Conservation (phyloP, 2,113 vertebrate species). For the Catharus minimus region DNA sequence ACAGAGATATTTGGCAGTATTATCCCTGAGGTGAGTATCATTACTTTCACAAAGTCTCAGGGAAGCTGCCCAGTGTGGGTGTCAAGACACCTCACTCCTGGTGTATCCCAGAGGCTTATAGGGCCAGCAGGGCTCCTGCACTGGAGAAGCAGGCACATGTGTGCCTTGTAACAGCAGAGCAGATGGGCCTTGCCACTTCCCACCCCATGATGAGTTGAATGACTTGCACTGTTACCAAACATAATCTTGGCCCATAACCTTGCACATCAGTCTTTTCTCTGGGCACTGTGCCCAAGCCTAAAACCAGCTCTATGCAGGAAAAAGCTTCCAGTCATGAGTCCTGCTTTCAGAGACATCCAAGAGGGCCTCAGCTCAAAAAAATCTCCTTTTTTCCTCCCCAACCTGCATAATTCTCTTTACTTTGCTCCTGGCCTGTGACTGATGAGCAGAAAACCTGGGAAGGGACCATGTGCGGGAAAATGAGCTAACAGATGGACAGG, state of each 20-base stretch:
- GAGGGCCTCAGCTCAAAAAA: background rate
- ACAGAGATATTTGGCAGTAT: constrained; percentile 66
- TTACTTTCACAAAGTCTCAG: background rate
- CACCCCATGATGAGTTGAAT: background rate
- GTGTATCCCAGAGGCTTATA: background rate
- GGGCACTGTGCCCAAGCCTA: background rate
- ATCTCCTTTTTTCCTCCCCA: background rate
- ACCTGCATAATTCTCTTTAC: background rate
- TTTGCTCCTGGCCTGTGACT: background rate
- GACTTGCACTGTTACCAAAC: background rate
- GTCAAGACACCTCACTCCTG: background rate
- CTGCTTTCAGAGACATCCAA: background rate
- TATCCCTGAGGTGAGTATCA: constrained; percentile 67
- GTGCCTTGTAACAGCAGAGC: background rate
- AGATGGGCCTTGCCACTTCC: background rate
- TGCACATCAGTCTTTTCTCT: background rate
- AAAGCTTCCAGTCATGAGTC: background rate
- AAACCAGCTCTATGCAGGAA: background rate
- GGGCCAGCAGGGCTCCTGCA: background rate
- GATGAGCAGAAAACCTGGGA: background rate
- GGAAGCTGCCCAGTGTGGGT: background rate
- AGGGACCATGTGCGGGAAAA: background rate
- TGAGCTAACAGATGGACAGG: background rate
- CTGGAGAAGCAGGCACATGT: accelerated
- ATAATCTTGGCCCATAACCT: background rate